A percentile compares a stretch with the other conserved stretches of the same genome.
phyloP scores from a whole-genome alignment of 2,113 vertebrate species.

The Colaptes auratus region DNA sequence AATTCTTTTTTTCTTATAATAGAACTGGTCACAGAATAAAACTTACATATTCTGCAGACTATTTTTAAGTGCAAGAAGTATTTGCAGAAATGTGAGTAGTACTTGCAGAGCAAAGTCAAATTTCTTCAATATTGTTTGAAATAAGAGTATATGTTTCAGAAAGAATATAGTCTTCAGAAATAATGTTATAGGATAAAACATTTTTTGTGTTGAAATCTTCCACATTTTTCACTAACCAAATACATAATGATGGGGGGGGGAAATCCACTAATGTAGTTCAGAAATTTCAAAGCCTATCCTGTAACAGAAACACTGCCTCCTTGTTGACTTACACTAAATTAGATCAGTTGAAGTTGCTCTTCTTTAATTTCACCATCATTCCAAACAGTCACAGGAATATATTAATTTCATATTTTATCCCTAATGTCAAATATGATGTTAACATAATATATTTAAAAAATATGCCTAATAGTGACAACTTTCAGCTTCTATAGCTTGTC shows the following conservation, averaged over 20 bases:
- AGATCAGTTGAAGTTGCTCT: background rate
- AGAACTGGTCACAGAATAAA: background rate
- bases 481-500: background rate
- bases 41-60: background rate
- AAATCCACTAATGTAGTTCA: background rate
- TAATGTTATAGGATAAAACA: background rate
- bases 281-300: background rate
- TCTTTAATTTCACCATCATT: background rate
- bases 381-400: background rate
- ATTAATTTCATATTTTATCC: background rate
- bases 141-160: background rate
- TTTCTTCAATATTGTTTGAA: background rate
- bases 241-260: no score
- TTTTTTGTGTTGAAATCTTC: background rate
- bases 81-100: no score
- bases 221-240: background rate
- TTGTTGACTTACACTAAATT: background rate
- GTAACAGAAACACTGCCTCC: background rate
- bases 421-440: background rate
- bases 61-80: background rate
- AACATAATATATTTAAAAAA: background rate
- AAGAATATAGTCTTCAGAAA: background rate
- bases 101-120: background rate
- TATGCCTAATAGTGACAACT: background rate
- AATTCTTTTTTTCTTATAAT: background rate